Evolutionary conservation across 2,797 vertebrate species (phyloP), one percentile per base, ranked within the genome.

Genomic region (Chaetophractus vellerosus): DNA sequence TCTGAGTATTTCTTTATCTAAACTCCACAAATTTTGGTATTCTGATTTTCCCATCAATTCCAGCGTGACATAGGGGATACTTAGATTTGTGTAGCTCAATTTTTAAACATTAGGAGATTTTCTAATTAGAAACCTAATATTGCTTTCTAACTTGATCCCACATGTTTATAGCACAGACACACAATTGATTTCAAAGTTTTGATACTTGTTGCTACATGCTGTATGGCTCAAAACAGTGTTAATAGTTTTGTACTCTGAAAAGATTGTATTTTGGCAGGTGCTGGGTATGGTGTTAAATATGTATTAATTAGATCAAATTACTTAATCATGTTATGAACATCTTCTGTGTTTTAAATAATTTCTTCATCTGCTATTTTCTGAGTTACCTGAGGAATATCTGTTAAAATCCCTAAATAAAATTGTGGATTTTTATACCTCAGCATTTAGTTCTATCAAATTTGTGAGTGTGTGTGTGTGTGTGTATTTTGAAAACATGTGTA

Each of bases 181-280:
- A 2, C 28, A 87, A 31, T 59, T 52, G 45, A 87, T 59, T 95
- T 88, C 55, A 93, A 28, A 38, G 21, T 6, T 88, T 90, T 79
- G 41, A 45, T 61, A 45, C 10, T 45, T 4, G 15, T 52, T 66
- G 15, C 14, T 66, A 7, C 21, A 23, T 26, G 28, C 18, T 75
- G 75, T 41, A 66, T 71, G 31, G 33, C 10, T 14, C 9, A 52
- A 16, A 6, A 16, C 23, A 57, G 23, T 72, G 11, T 59, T 72
- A n/a, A 87, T 52, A 14, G 31, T 38, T 38, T 38, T 38, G 63
- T n/a, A 16, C 12, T 10, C 41, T 79, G 72, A 18, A 92, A 92
- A 84, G 36, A 79, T 48, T 57, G 16, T 38, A 74, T 75, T 87
- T 91, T 91, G 9, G 24, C 26, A 81, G 6, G 50, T 68, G 5